These are phyloP conservation scores for Drosophila serrata DNA, from an alignment of 1,140 invertebrate species.

Conservation along the genomic window DNA sequence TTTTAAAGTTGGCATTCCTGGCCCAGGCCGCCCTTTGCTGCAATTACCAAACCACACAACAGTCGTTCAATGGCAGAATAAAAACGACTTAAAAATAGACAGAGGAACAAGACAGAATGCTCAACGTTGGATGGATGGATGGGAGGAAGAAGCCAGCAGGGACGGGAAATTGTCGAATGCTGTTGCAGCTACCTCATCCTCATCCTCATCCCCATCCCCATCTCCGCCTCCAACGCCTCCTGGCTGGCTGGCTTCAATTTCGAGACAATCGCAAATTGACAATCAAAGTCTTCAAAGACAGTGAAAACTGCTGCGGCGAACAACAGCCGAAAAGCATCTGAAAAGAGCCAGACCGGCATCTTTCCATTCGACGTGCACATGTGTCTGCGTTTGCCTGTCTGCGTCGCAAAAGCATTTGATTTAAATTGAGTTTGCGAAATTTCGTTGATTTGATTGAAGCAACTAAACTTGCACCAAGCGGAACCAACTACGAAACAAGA, in stretches of 20 bases:
- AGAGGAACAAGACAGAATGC: slow-evolving; percentile 68
- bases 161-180: slow-evolving; percentile 48
- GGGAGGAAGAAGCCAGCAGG: background rate
- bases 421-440: slow-evolving; percentile 83
- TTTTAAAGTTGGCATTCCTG: slow-evolving; percentile 76
- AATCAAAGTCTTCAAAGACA: slow-evolving; percentile 84
- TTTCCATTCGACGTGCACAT: slow-evolving; percentile 51
- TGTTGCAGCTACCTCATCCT: slow-evolving; percentile 42
- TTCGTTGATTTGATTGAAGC: slow-evolving; percentile 84
- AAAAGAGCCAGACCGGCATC: slow-evolving; percentile 75
- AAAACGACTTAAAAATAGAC: slow-evolving; percentile 83
- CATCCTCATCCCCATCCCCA: background rate
- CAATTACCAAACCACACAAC: slow-evolving; percentile 82
- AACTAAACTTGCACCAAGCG: slow-evolving; percentile 78
- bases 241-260: slow-evolving; percentile 72
- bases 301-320: slow-evolving; percentile 79
- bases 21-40: slow-evolving; percentile 66
- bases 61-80: slow-evolving; percentile 81
- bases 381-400: slow-evolving; percentile 45
- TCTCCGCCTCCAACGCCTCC: background rate
- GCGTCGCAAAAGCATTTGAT: slow-evolving; percentile 81
- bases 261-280: slow-evolving; percentile 83
- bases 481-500: slow-evolving; percentile 50
- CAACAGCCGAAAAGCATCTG: slow-evolving; percentile 64
- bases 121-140: slow-evolving; percentile 21